Evolutionary conservation across 2,113 vertebrate genomes (phyloP).

Genomic region (Mungos mungo): DNA sequence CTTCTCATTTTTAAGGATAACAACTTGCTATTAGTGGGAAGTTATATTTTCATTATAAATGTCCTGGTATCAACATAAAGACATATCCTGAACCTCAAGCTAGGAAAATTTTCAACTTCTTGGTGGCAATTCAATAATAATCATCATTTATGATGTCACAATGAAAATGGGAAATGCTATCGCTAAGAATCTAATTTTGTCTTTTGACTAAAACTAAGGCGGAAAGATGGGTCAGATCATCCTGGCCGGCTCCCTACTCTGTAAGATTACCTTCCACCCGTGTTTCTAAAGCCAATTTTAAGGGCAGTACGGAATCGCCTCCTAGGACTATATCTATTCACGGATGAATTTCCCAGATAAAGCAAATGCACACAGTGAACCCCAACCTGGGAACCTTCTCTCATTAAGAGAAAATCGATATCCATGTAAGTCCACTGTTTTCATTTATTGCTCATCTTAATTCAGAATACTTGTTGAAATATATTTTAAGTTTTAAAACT

Average conservation of each 20-base stretch:
- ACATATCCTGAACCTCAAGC: not conserved
- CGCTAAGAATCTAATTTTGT: slow-evolving; percentile 1
- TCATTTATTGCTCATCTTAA: slow-evolving; percentile 32
- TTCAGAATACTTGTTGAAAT: slow-evolving; percentile 51
- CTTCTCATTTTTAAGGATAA: not conserved
- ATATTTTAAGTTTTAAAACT: slow-evolving; percentile 59
- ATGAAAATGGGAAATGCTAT: not conserved
- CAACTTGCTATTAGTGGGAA: not conserved
- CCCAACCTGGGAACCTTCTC: not conserved
- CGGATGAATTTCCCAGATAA: not conserved
- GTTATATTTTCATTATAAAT: not conserved
- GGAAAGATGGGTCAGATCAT: not conserved
- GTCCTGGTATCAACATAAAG: not conserved
- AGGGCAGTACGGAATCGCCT: not conserved
- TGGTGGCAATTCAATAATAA: not conserved
- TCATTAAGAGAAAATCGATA: slow-evolving; percentile 34
- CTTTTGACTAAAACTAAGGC: slow-evolving; percentile 43
- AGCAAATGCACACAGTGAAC: not conserved
- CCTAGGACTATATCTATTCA: slow-evolving; percentile 24
- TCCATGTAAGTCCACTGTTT: slow-evolving; percentile 30
- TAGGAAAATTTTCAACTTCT: not conserved
- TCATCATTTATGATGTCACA: not conserved
- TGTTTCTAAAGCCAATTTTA: not conserved
- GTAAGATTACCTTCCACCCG: not conserved
- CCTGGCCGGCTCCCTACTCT: not conserved